These are phyloP conservation scores for Blastomussa wellsi DNA, from an alignment of 92 coral and sea anemone genomes.

Conservation along the genomic window DNA sequence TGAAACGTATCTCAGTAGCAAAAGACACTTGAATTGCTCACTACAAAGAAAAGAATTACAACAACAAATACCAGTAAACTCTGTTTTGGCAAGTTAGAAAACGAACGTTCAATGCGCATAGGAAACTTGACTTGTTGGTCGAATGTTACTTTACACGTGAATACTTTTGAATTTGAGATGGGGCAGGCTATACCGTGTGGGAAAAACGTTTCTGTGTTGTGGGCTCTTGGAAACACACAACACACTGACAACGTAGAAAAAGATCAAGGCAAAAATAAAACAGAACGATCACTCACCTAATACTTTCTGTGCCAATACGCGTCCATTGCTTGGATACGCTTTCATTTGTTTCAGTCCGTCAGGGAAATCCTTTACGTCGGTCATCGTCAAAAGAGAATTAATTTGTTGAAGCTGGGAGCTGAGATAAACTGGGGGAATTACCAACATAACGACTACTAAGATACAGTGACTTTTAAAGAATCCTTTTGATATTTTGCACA, in stretches of 20 bases:
- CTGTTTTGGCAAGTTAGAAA: too few relatives aligned
- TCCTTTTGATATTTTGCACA: constrained; percentile 27
- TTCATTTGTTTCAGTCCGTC: constrained; percentile 34
- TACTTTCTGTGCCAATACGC: constrained; percentile 57
- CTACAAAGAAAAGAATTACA: too few relatives aligned
- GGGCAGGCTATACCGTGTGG: background rate
- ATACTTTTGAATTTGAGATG: background rate
- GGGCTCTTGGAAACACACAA: background rate
- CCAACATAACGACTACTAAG: constrained; percentile 41
- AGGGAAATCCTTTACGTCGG: constrained; percentile 37
- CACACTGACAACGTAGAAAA: too few relatives aligned
- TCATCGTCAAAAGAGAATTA: constrained; percentile 50
- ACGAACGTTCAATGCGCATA: too few relatives aligned
- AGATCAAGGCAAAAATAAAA: background rate
- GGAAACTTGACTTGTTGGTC: too few relatives aligned
- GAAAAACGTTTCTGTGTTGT: background rate
- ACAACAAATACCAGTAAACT: too few relatives aligned
- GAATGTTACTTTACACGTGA: background rate
- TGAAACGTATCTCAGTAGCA: too few relatives aligned
- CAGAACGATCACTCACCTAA: constrained; percentile 55
- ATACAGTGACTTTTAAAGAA: constrained; percentile 14
- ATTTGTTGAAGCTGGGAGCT: constrained; percentile 36
- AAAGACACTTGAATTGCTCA: too few relatives aligned
- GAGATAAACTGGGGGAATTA: constrained; percentile 56
- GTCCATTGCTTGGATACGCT: constrained; percentile 54